Conservation (phyloP, 2,888 invertebrate genomes). For the Rugalucina vietnamica region DNA sequence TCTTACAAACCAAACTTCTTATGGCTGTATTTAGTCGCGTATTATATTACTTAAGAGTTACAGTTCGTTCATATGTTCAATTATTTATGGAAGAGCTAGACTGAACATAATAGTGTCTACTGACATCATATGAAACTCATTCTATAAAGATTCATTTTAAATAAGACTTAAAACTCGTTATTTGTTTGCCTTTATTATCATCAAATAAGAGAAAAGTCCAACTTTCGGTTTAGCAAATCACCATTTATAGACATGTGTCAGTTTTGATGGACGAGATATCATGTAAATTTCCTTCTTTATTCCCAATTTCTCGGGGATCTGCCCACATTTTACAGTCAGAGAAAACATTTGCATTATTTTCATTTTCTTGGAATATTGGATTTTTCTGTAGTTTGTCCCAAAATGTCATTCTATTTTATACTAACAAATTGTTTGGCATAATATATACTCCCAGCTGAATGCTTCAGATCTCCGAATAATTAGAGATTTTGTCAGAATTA, state of each 20-base stretch:
- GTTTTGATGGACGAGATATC: constrained; percentile 16
- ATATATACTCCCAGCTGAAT: constrained; percentile 10
- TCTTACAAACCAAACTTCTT: too few relatives aligned
- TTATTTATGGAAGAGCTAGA: too few relatives aligned
- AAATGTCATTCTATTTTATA: constrained; percentile 17
- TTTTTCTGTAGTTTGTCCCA: constrained; percentile 17
- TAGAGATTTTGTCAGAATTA: constrained; percentile 16
- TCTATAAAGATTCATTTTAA: too few relatives aligned
- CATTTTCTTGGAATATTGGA: constrained; percentile 16
- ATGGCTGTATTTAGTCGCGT: too few relatives aligned
- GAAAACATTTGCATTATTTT: constrained; percentile 14
- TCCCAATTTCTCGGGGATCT: constrained; percentile 12
- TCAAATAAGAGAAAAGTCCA: too few relatives aligned
- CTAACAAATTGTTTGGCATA: constrained; percentile 17
- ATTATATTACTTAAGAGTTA: too few relatives aligned
- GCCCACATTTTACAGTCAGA: constrained; percentile 12
- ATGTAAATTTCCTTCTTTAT: constrained; percentile 14
- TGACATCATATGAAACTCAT: too few relatives aligned
- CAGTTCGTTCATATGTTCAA: too few relatives aligned
- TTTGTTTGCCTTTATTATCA: too few relatives aligned
- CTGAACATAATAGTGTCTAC: too few relatives aligned
- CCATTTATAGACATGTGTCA: constrained; percentile 4
- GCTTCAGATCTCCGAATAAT: constrained; percentile 5
- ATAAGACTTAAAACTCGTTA: too few relatives aligned
- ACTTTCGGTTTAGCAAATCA: too few relatives aligned